phyloP scores from a whole-genome alignment of 2,888 invertebrate genomes.

The Aspidiotus rigidus region DNA sequence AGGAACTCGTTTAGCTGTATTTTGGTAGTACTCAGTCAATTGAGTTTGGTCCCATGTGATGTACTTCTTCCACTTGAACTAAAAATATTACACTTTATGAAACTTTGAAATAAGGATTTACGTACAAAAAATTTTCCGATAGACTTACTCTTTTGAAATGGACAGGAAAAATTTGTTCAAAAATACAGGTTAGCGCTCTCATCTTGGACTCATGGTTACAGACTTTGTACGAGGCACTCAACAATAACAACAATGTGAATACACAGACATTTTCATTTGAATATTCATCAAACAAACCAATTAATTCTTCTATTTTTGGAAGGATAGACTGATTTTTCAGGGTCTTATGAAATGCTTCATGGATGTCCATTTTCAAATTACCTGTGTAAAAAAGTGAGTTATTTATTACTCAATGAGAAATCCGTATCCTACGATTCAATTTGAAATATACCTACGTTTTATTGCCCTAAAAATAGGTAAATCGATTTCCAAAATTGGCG shows the following conservation, averaged over 20 bases:
- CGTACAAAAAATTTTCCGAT: neutral
- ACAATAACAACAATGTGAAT: slow-evolving; percentile 14
- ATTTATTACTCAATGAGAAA: neutral
- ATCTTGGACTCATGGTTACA: slow-evolving; percentile 2
- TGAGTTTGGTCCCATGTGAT: slow-evolving; percentile 8
- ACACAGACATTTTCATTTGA: slow-evolving; percentile 16
- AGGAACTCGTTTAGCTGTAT: slow-evolving; percentile 8
- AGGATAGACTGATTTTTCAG: neutral
- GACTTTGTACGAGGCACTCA: slow-evolving; percentile 2
- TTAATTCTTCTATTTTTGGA: slow-evolving; percentile 20
- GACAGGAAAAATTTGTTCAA: slow-evolving; percentile 8
- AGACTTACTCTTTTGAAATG: slow-evolving; percentile 17
- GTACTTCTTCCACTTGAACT: slow-evolving; percentile 7
- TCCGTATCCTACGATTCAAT: neutral
- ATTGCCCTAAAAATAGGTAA: slow-evolving; percentile 26
- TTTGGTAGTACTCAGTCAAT: slow-evolving; percentile 9
- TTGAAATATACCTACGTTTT: slow-evolving; percentile 1
- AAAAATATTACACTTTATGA: neutral
- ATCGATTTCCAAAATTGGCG: slow-evolving; percentile 10
- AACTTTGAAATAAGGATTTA: neutral
- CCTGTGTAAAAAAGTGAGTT: neutral
- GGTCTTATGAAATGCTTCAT: neutral
- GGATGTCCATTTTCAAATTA: slow-evolving; percentile 4
- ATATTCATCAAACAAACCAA: neutral
- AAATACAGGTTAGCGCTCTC: slow-evolving; percentile 13